Evolutionary conservation across 2,888 invertebrate species (phyloP), one percentile per base, ranked within the genome.

Genomic region (Micoletzkya japonica): DNA sequence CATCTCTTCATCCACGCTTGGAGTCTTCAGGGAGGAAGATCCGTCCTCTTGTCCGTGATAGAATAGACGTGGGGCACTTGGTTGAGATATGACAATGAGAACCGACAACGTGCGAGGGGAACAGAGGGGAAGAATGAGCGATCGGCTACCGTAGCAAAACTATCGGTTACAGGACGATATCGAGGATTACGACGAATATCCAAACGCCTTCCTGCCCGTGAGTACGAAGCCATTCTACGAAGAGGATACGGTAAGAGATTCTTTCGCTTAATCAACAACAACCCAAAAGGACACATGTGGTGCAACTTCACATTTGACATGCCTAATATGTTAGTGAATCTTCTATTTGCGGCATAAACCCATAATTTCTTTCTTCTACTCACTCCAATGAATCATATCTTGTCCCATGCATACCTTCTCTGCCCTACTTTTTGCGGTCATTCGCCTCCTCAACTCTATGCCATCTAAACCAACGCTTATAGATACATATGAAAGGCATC

Each of bases 201-300:
- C 59, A 4, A 20, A 24, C 20, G 28, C 20, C 17, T 20, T 39
- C 2, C 37, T 59, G 3, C 59, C 59, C 14, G 30, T 26, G 4
- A 28, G 30, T 28, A 26, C 26, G 14, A 39, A 39, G 17, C 28
- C 44, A 4, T 59, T 59, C 28, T 59, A 26, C 28, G 59, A 59
- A n/a, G 28, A 26, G 4, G 37, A 37, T 20, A 39, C 59, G 39
- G 59, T 59, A 58, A n/a, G n/a, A n/a, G n/a, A n/a, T n/a, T n/a
- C n/a, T n/a, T n/a, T n/a, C n/a, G n/a, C n/a, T n/a, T n/a, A n/a
- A n/a, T n/a, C n/a, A n/a, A n/a, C n/a, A n/a, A n/a, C n/a, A n/a
- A n/a, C n/a, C n/a, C n/a, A n/a, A n/a, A n/a, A n/a, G n/a, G n/a
- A n/a, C n/a, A n/a, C n/a, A n/a, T n/a, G n/a, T n/a, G n/a, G n/a